A percentile compares a stretch with the other conserved stretches of the same genome.
Evolutionary conservation across 1,140 invertebrate genomes (phyloP).

Genomic region (Phenacoccus solenopsis): DNA sequence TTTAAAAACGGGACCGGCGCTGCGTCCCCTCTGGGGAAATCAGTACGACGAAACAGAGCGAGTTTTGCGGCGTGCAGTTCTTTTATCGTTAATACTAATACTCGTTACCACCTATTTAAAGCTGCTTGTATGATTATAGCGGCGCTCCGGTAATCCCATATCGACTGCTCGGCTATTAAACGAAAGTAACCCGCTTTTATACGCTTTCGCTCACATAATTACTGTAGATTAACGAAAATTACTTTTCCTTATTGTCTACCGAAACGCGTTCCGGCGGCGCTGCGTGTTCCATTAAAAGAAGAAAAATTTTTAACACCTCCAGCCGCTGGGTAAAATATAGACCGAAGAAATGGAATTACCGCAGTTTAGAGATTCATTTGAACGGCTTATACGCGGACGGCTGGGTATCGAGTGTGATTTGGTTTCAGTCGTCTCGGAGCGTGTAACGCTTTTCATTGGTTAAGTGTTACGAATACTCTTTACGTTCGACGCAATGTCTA

Average conservation of each 20-base stretch:
- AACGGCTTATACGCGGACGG: not conserved
- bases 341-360: not conserved
- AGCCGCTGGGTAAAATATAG: not conserved
- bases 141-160: not conserved
- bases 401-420: too few species aligned
- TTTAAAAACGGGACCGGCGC: not conserved
- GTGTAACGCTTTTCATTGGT: too few species aligned
- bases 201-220: not conserved
- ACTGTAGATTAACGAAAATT: constrained; percentile 2
- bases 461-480: too few species aligned
- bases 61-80: not conserved
- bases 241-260: not conserved
- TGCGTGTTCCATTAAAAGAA: not conserved
- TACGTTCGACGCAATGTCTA: too few species aligned
- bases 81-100: not conserved
- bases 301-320: not conserved
- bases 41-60: not conserved
- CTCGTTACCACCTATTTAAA: not conserved
- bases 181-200: not conserved
- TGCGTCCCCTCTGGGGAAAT: not conserved
- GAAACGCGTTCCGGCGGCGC: not conserved
- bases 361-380: not conserved
- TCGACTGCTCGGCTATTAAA: not conserved
- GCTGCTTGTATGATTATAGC: not conserved
- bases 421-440: too few species aligned